Evolutionary conservation across 2,888 invertebrate genomes (phyloP), one percentile per base, ranked within the genome.

Genomic region (Aethes cnicana): DNA sequence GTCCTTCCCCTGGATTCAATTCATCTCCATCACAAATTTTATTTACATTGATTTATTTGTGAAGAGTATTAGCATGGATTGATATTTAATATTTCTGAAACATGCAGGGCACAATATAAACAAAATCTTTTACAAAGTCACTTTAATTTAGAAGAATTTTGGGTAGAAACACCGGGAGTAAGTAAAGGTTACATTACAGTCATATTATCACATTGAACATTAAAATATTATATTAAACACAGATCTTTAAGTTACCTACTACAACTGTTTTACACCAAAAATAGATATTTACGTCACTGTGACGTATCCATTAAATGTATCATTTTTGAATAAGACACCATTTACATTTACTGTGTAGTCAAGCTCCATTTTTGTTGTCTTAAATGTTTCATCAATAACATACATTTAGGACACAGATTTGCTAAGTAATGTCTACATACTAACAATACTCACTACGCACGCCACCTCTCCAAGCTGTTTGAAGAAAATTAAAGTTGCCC

Each of bases 171-270:
- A 85, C 79, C 73, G 80, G 84, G 83, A 84, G 77, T 79, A 83
- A 84, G 77, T 79, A 74, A 65, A 74, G 75, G 77, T 72, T 79
- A 81, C 74, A 87, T 72, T 79, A 81, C 74, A 87, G 87, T 86
- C 85, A 86, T 88, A 86, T 80, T 88, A 88, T 88, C 88, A 88
- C 88, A 88, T 84, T 81, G 68, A 88, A 87, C 86, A 88, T 85
- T 84, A 72, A 84, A 47, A 36, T 48, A 35, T 39, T 37, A 47
- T 54, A 30, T 43, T 43, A 36, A 48, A 56, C 50, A 54, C 50
- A 42, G 30, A 42, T 42, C 11, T 36, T 47, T 52, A 23, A 41
- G 39, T 33, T 55, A 54, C 35, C 41, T 42, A 55, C 55, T 46
- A 46, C 28, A 41, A 48, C 39, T 44, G 52, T 46, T 42, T 50